Conservation (phyloP, 64 coral and sea anemone species). For the Orbicella faveolata region DNA sequence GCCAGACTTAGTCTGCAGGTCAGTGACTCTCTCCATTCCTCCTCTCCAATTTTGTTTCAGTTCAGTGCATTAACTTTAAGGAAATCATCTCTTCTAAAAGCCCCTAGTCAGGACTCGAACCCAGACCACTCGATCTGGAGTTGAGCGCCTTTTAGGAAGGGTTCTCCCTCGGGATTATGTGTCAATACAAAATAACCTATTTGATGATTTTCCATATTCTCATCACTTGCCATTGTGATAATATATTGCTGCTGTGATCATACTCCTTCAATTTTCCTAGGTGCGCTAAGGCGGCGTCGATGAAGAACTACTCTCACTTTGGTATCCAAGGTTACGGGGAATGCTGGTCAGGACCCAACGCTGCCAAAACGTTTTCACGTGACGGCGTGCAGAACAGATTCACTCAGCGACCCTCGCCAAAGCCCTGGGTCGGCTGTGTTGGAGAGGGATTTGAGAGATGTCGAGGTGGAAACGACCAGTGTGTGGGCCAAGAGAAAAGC, state of each 20-base stretch:
- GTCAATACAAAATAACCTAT: background rate
- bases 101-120: no score
- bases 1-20: conserved; percentile 90
- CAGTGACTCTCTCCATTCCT: background rate
- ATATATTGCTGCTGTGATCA: background rate
- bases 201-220: background rate
- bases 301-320: conserved; percentile 89
- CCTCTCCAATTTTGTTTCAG: background rate
- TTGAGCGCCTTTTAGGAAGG: no score
- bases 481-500: conserved; percentile 89
- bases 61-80: background rate
- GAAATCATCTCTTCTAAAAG: no score
- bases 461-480: conserved; percentile 50
- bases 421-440: conserved; percentile 94
- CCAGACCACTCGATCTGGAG: no score
- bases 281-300: conserved; percentile 69
- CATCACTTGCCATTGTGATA: background rate
- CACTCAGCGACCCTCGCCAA: conserved; percentile 66
- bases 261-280: conserved; percentile 1
- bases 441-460: conserved; percentile 59
- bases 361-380: conserved; percentile 70
- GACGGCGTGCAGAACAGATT: conserved; percentile 88
- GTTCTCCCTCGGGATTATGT: background rate
- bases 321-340: conserved; percentile 91
- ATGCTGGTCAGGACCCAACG: conserved; percentile 82